Evolutionary conservation across 2,797 vertebrate species (phyloP).

Genomic region (Gouania willdenowi): DNA sequence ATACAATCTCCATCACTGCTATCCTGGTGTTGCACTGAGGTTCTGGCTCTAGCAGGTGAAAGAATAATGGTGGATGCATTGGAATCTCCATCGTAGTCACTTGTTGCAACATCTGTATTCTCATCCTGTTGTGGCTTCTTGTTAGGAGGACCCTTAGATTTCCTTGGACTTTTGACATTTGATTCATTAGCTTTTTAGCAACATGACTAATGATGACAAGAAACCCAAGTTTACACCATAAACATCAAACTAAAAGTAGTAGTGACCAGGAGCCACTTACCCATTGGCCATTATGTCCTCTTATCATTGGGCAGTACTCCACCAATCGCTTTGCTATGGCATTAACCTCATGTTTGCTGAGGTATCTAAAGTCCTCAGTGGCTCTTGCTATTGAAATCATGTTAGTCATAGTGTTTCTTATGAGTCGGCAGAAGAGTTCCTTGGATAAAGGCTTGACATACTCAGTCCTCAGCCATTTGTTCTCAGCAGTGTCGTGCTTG

Average conservation of each 20-base stretch:
- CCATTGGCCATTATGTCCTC: constrained; percentile 16
- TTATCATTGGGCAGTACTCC: constrained; percentile 38
- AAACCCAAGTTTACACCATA: background rate
- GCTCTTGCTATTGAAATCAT: constrained; percentile 41
- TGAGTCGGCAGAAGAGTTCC: constrained; percentile 31
- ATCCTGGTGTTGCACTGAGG: background rate
- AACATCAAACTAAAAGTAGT: background rate
- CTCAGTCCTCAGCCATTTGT: no score
- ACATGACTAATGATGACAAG: constrained; percentile 7
- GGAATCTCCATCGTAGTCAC: constrained; percentile 5
- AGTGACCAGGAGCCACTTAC: constrained; percentile 1
- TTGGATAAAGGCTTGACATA: constrained; percentile 13
- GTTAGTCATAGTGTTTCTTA: constrained; percentile 38
- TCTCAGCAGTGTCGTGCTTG: no score
- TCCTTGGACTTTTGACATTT: constrained; percentile 15
- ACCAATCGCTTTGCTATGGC: constrained; percentile 38
- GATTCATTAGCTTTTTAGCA: constrained; percentile 31
- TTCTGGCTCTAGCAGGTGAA: constrained; percentile 1
- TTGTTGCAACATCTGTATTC: background rate
- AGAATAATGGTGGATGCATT: constrained; percentile 7
- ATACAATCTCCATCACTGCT: constrained; percentile 15
- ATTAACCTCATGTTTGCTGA: constrained; percentile 34
- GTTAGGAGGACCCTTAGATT: background rate
- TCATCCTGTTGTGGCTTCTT: constrained; percentile 3
- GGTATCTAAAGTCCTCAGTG: constrained; percentile 32